Conservation (phyloP, 2,113 vertebrate species). For the Delphinus delphis region DNA sequence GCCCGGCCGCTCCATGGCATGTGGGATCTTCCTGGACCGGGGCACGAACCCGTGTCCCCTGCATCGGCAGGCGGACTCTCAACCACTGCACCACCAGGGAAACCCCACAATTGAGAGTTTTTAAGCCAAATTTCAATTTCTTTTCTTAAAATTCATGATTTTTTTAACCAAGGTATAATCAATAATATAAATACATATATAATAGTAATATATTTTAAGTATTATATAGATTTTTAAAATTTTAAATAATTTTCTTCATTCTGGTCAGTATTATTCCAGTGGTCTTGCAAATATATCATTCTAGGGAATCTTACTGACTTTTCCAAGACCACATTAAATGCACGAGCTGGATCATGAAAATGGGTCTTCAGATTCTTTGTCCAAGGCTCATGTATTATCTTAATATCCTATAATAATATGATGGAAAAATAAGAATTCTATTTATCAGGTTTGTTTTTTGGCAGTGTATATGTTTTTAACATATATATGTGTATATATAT, state of each 20-base stretch:
- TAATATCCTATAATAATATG: neutral
- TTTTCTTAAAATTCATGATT: neutral
- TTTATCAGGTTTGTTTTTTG: neutral
- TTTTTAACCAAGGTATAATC: neutral
- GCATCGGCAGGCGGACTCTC: too few relatives aligned
- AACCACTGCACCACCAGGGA: too few relatives aligned
- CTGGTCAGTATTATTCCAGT: neutral
- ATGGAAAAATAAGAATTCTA: neutral
- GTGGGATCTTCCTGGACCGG: too few relatives aligned
- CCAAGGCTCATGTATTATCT: neutral
- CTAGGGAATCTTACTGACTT: neutral
- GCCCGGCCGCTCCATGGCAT: too few relatives aligned
- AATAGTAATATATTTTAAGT: neutral
- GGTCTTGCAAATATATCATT: neutral
- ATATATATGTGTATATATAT: neutral
- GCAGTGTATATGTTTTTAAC: neutral
- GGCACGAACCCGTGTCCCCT: too few relatives aligned
- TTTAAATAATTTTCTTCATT: neutral
- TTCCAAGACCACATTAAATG: neutral
- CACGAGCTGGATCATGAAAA: neutral
- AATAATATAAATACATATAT: neutral
- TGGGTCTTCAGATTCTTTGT: neutral
- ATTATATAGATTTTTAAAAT: neutral
- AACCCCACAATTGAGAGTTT: neutral
- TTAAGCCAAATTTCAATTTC: conserved; percentile 19